These are phyloP conservation scores for Furcifer pardalis DNA, from an alignment of 2,797 vertebrate genomes.

Conservation along the genomic window DNA sequence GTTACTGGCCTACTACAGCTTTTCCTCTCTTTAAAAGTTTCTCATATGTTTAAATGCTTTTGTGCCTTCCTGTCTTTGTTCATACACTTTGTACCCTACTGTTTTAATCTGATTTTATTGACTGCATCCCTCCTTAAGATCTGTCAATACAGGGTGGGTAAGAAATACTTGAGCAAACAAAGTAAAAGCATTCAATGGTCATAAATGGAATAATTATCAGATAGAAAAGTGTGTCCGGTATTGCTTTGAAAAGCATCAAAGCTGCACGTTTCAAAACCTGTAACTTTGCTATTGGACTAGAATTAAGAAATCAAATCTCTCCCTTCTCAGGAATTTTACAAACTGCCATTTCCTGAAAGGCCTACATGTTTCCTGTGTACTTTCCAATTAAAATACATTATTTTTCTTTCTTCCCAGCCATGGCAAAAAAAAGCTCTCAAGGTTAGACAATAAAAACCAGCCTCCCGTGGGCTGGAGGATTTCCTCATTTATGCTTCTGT, in stretches of 20 bases:
- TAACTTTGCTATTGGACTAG: constrained; percentile 43
- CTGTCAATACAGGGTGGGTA: no score
- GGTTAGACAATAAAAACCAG: constrained; percentile 36
- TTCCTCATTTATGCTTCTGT: constrained; percentile 28
- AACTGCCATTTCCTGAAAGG: constrained; percentile 57
- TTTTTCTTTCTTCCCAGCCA: no score
- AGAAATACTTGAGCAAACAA: no score
- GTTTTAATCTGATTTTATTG: no score
- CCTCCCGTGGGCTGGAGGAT: neutral
- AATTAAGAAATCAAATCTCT: constrained; percentile 36
- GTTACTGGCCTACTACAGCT: no score
- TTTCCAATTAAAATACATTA: constrained; percentile 23
- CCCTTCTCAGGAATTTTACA: constrained; percentile 59
- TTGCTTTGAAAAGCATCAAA: constrained; percentile 24
- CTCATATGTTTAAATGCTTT: no score
- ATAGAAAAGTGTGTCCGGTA: neutral
- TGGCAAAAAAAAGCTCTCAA: constrained; percentile 19
- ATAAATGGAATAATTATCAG: neutral
- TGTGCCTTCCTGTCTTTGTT: neutral
- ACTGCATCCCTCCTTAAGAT: no score
- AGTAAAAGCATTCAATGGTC: neutral
- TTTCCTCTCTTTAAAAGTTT: neutral
- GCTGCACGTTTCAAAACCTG: constrained; percentile 37
- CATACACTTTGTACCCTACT: neutral
- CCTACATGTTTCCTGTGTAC: constrained; percentile 56